Conservation (phyloP, 2,888 invertebrate species). For the Campoletis raptor region DNA sequence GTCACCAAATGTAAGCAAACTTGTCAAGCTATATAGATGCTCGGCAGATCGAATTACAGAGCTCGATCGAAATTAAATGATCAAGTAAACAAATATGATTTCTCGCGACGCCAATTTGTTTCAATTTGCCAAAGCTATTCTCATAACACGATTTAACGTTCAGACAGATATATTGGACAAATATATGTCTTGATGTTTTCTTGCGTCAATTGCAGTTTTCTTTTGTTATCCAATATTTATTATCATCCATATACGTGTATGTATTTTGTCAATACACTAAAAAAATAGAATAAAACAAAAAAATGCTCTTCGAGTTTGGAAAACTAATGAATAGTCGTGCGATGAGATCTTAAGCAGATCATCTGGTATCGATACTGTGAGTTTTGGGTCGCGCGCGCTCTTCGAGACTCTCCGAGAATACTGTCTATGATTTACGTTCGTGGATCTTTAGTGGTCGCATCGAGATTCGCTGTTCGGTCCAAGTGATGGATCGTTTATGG, state of each 20-base stretch:
- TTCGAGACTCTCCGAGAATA: constrained; percentile 6
- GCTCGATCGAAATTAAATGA: constrained; percentile 1
- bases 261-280: too few species aligned
- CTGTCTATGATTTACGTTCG: constrained; percentile 69
- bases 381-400: constrained; percentile 22
- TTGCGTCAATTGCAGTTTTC: too few species aligned
- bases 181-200: neutral
- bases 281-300: too few species aligned
- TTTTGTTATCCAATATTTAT: neutral
- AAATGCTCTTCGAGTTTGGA: too few species aligned
- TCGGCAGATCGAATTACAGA: constrained; percentile 24
- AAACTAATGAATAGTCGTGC: neutral
- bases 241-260: neutral
- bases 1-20: constrained; percentile 42
- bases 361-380: constrained; percentile 22
- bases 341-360: neutral
- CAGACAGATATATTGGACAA: neutral
- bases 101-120: constrained; percentile 46
- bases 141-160: constrained; percentile 23
- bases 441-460: constrained; percentile 47
- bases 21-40: constrained; percentile 35
- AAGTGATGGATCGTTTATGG: constrained; percentile 81
- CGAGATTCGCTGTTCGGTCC: constrained; percentile 64
- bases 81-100: constrained; percentile 10
- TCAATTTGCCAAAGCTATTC: constrained; percentile 26